Evolutionary conservation across 2,888 invertebrate genomes (phyloP), one percentile per base, ranked within the genome.

Genomic region (Oligia fasciuncula): DNA sequence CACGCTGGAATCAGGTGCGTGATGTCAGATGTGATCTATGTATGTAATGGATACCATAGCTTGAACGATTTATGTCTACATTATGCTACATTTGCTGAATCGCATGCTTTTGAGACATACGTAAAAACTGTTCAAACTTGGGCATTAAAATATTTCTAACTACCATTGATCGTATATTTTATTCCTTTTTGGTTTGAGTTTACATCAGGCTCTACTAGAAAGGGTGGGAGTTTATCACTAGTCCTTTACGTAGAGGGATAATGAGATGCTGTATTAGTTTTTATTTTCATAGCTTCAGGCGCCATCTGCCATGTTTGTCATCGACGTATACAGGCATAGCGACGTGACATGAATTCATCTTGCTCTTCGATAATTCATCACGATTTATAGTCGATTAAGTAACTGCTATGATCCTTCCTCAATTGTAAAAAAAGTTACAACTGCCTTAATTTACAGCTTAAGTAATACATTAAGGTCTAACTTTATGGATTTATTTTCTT

Each of bases 11-110:
- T 80, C 66, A 60, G 63, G 68, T 70, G 73, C 9, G 40, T 87
- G 77, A 87, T 84, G 85, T 87, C 85, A 87, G 73, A 68, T 62
- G 74, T 87, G 80, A 85, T 80, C 69, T 75, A 85, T 84, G 85
- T 67, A 4, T 87, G 87, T 84, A 84, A 87, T 77, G 63, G 77
- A 85, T 87, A 87, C 74, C 87, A 60, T 43, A 69, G 70, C 43
- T 73, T 68, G 62, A 69, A 13, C 68, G 72, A 87, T 87, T 84
- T 87, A 87, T 87, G 80, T 87, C 76, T 84, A 65, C 76, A 85
- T 84, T 72, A 83, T 76, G 72, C 74, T 74, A 46, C 74, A 75
- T 85, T 72, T 77, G 62, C 87, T 80, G 66, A 67, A 75, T 80
- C n/a, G 60, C 66, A 49, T 77, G 29, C 63, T 35, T 72, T 67